Conservation (phyloP, 2,113 vertebrate genomes). For the Apteryx owenii region DNA sequence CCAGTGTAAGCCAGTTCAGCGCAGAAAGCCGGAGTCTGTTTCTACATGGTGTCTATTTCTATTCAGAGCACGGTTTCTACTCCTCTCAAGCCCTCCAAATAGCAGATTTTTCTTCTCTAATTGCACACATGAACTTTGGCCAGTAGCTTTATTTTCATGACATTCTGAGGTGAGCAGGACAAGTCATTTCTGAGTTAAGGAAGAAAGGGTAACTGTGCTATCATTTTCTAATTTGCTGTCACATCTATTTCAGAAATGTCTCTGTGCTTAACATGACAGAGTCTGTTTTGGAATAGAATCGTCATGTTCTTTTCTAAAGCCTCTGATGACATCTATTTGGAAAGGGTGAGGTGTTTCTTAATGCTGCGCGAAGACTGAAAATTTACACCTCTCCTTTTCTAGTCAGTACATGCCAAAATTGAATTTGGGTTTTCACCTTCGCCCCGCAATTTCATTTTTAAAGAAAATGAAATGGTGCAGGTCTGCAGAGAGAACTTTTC, state of each 20-base stretch:
- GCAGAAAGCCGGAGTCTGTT: neutral
- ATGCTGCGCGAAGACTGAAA: accelerated
- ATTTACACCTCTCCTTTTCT: neutral
- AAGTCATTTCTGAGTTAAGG: neutral
- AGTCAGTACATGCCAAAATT: neutral
- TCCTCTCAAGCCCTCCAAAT: neutral
- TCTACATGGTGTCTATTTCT: neutral
- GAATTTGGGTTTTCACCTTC: neutral
- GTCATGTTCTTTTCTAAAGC: neutral
- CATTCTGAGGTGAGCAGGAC: neutral
- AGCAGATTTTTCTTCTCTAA: neutral
- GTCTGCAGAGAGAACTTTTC: neutral
- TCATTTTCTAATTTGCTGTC: neutral
- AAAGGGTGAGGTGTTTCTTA: neutral
- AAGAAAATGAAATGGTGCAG: neutral
- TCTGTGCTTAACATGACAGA: neutral
- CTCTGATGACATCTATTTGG: neutral
- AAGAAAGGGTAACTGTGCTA: neutral
- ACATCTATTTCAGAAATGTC: neutral
- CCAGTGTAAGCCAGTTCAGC: neutral
- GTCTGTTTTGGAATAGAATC: neutral
- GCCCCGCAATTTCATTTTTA: neutral
- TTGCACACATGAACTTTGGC: neutral
- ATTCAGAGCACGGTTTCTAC: neutral
- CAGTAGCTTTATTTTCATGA: neutral